Base-by-base conservation (phyloP, 2,888 invertebrate genomes). In the Oscheius sp. region DNA sequence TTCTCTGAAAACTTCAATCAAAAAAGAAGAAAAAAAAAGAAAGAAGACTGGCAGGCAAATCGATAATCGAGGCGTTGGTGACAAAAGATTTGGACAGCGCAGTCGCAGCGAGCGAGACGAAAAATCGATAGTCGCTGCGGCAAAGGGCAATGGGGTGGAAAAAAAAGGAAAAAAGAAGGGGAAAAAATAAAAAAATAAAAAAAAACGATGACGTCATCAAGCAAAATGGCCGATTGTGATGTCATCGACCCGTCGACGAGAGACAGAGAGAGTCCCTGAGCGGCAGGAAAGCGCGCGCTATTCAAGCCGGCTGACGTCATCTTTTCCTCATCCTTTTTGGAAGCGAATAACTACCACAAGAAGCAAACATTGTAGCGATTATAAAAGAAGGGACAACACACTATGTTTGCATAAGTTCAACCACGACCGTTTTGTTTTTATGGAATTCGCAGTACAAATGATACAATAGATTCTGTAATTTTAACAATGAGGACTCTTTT, bases 101-200 rank as follows among this genome's bases (percentile, higher is more conserved):
- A 64, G 41, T 57, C 70, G 54, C 56, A 44, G 54, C 47, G 61
- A n/a, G 30, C 51, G 59, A 38, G 54, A 14, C 26, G 59, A 54
- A 61, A 66, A 70, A 61, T 36, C 51, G 50, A 54, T 33, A 30
- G 36, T 47, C 30, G 47, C 49, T 45, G 50, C 62, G 61, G 65
- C 54, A 65, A 67, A 68, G 67, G 64, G 68, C 47, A 30, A 17
- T 17, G 63, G 33, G 20, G 63, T 38, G 36, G 64, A 50, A 67
- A 63, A 64, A 36, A 17, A 30, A 44, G 22, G n/a, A n/a, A 17
- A 24, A 30, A 14, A 57, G 36, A 47, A 50, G 50, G 24, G 33
- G 14, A 24, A 28, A 24, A 41, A 33, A 63, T 30, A 36, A 2
- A 24, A n/a, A 51, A 41, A 41, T 26, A 32, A 32, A 36, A n/a